Percentiles rank a stretch among this genome's conserved stretches.
phyloP scores from a whole-genome alignment of 2,797 vertebrate genomes.

The Glossophaga mutica region DNA sequence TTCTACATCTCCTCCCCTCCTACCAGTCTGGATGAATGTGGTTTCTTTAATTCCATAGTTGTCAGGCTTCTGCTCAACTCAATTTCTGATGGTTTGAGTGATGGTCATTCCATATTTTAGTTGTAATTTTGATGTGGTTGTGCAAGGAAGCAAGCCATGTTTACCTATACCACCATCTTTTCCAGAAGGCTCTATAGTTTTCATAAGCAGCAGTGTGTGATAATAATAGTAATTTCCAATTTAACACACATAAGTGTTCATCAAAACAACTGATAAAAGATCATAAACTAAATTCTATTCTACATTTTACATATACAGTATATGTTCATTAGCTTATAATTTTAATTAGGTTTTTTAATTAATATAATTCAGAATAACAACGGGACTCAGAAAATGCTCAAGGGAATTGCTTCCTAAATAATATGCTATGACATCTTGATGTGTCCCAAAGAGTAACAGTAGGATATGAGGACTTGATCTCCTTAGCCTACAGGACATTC shows the following conservation, averaged over 20 bases:
- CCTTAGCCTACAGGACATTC: not conserved
- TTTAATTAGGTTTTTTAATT: not conserved
- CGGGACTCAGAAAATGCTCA: not conserved
- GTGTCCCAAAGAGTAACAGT: not conserved
- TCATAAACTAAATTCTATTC: not conserved
- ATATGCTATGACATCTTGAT: not conserved
- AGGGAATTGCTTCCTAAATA: not conserved
- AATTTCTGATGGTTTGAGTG: too few species aligned
- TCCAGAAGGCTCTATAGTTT: too few species aligned
- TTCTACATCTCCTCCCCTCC: too few species aligned
- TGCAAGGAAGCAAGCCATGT: too few species aligned
- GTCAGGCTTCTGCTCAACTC: too few species aligned
- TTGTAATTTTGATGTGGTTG: too few species aligned
- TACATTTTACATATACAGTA: not conserved
- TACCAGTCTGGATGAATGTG: too few species aligned
- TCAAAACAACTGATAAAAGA: not conserved
- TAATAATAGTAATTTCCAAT: not conserved
- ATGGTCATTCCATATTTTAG: too few species aligned
- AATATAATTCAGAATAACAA: not conserved
- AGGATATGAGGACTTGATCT: not conserved
- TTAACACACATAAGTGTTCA: not conserved
- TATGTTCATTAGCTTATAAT: not conserved
- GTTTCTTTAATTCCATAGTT: too few species aligned
- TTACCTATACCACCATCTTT: too few species aligned
- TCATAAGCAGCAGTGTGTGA: not conserved